Evolutionary conservation across 2,888 invertebrate genomes (phyloP), one percentile per base, ranked within the genome.

Genomic region (Eulithis testata): DNA sequence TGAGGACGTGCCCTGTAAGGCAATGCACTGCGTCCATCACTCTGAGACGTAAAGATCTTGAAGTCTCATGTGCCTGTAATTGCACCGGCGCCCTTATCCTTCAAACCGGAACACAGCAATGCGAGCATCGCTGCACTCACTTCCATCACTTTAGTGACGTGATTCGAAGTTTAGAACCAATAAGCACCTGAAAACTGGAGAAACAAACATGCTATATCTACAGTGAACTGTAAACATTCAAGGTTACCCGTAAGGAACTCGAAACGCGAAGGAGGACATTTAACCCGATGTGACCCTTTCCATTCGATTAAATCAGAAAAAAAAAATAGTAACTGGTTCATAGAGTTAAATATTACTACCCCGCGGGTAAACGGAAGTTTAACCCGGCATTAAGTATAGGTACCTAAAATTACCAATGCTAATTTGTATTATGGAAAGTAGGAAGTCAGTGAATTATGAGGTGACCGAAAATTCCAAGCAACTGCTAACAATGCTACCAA

Each of bases 391-490:
- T 71, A 62, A 68, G 55, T 40, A 56, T 31, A 51, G 14, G 9
- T 27, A 51, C 57, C 69, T 66, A 61, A 70, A 70, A 73, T 73
- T 72, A 59, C 68, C 66, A 69, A 70, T 65, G 66, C 68, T 72
- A 69, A 73, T 69, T 72, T 72, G 63, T 65, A 60, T 69, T 70
- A 71, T 62, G 65, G 55, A 59, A 72, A 73, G 63, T 72, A 72
- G 70, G 66, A 66, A 65, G 66, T 66, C 68, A 65, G 63, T 72
- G 68, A 69, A 55, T 59, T 65, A 69, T 68, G 70, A 68, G 69
- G 70, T 72, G 72, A 73, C 73, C 68, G 58, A 72, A 63, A 73
- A 73, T 65, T 63, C 60, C 65, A 58, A 51, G 65, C 53, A 52
- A 51, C 52, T 65, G 68, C 66, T 68, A 69, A 65, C 67, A 63